Evolutionary conservation across 2,113 vertebrate species (phyloP).

Genomic region (Larimichthys polyactis): DNA sequence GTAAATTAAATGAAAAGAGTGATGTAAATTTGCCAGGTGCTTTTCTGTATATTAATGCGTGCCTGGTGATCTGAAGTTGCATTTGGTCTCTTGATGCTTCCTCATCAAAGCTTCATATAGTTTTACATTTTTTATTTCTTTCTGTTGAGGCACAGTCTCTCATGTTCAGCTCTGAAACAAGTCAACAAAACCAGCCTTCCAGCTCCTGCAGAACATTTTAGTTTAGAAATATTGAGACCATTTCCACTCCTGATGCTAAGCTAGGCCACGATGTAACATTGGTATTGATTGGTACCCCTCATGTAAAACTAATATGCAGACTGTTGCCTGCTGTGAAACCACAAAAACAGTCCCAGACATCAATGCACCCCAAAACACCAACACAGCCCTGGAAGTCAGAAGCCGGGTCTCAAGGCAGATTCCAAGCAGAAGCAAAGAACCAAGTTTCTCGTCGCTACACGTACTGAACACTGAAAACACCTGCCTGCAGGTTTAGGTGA

Average conservation of each 20-base stretch:
- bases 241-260: too few species aligned
- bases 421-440: too few species aligned
- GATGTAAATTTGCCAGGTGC: conserved; percentile 49
- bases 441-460: neutral
- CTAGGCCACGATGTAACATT: too few species aligned
- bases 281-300: too few species aligned
- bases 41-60: conserved; percentile 13
- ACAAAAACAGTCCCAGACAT: too few species aligned
- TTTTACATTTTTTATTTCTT: neutral
- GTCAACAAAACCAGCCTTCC: too few species aligned
- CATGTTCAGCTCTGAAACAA: neutral
- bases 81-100: neutral
- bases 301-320: too few species aligned
- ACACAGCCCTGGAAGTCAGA: too few species aligned
- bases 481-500: neutral
- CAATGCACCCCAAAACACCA: too few species aligned
- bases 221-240: neutral
- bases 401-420: too few species aligned
- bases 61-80: neutral
- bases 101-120: neutral
- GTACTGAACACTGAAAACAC: neutral
- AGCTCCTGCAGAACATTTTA: neutral
- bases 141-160: neutral
- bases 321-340: too few species aligned
- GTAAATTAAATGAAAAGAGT: conserved; percentile 54